Evolutionary conservation across 2,797 vertebrate species (phyloP).

Genomic region (Sciurus carolinensis): DNA sequence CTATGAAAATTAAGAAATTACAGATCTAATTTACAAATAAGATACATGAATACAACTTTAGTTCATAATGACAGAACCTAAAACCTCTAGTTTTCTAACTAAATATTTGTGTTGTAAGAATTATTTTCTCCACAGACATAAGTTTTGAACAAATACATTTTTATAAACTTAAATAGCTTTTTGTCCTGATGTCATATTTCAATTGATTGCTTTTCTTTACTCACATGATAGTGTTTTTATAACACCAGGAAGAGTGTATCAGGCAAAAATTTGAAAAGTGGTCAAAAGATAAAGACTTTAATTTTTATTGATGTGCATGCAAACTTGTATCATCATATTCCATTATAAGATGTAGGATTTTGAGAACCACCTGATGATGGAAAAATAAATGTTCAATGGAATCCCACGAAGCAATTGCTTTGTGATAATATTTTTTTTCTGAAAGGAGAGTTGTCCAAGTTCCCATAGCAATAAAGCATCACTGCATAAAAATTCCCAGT

Average conservation of each 20-base stretch:
- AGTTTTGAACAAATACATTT: constrained; percentile 19
- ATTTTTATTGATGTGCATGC: background rate
- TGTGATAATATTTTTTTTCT: constrained; percentile 40
- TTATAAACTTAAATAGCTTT: constrained; percentile 2
- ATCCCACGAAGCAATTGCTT: constrained; percentile 34
- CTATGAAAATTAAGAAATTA: constrained; percentile 52
- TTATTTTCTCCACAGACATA: constrained; percentile 29
- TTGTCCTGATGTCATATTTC: background rate
- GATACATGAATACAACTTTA: background rate
- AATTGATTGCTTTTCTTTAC: background rate
- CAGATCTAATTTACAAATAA: background rate
- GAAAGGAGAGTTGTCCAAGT: background rate
- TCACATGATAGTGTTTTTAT: background rate
- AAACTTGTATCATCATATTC: background rate
- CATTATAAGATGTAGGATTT: background rate
- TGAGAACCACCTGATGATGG: background rate
- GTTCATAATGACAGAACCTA: background rate
- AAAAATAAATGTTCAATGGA: constrained; percentile 25
- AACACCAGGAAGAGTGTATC: background rate
- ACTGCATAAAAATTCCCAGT: background rate
- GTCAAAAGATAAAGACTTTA: constrained; percentile 18
- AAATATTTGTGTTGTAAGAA: constrained; percentile 23
- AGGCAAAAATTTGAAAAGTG: constrained; percentile 31
- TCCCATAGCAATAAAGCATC: constrained; percentile 58
- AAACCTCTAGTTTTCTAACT: background rate